These are phyloP conservation scores for Phanerotoma sp. DNA, from an alignment of 2,888 invertebrate genomes.

Conservation along the genomic window DNA sequence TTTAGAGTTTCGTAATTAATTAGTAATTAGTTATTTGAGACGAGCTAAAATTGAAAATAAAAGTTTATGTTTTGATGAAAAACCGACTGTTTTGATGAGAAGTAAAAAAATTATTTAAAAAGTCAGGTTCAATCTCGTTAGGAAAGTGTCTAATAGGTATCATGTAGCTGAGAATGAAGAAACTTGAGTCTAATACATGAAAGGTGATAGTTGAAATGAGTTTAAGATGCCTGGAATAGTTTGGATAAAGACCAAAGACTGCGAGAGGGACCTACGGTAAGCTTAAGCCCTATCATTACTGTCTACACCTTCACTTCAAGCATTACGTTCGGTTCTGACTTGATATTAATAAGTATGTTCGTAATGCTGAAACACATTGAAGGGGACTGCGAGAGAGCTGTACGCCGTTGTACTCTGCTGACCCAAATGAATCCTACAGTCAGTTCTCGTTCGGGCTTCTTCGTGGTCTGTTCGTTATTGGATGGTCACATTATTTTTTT, in stretches of 20 bases:
- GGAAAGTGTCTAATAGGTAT: no score
- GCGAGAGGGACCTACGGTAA: not conserved
- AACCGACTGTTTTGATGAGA: no score
- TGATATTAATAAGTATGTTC: not conserved
- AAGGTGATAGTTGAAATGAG: slow-evolving; percentile 2
- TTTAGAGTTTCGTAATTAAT: no score
- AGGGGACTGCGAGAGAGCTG: slow-evolving; percentile 17
- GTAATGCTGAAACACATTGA: not conserved
- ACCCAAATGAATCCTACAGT: slow-evolving; percentile 53
- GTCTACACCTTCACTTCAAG: slow-evolving; percentile 31
- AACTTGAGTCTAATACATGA: not conserved
- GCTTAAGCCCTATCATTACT: slow-evolving; percentile 6
- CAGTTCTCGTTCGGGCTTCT: slow-evolving; percentile 52
- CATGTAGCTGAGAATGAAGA: no score
- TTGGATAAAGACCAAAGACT: slow-evolving; percentile 10
- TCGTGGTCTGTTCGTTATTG: slow-evolving; percentile 34
- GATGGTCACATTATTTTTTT: not conserved
- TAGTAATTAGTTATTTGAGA: no score
- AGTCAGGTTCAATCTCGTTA: no score
- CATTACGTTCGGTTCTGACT: slow-evolving; percentile 3
- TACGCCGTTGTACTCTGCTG: slow-evolving; percentile 46
- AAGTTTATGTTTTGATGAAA: no score
- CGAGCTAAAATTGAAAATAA: no score
- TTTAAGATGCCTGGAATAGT: slow-evolving; percentile 16
- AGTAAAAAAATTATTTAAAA: no score